These are phyloP conservation scores for Temnothorax longispinosus DNA, from an alignment of 1,140 invertebrate species.

Conservation along the genomic window DNA sequence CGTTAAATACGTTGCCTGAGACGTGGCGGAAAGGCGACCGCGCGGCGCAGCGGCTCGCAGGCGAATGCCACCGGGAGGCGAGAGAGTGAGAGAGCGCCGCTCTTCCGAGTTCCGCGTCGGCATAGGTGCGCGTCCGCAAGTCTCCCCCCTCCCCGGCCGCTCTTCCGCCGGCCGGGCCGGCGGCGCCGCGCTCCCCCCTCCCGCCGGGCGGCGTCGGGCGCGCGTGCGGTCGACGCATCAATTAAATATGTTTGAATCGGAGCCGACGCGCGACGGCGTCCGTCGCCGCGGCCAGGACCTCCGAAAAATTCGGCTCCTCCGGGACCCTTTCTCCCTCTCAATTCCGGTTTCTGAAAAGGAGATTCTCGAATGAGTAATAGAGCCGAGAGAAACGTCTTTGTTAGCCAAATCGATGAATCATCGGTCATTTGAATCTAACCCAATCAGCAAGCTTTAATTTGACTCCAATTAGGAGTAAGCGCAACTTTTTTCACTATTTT, in stretches of 20 bases:
- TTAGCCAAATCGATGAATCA: background rate
- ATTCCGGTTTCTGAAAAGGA: background rate
- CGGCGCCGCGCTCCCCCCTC: slow-evolving; percentile 3
- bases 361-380: background rate
- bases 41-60: slow-evolving; percentile 62
- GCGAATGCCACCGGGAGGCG: slow-evolving; percentile 63
- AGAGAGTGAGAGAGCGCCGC: background rate
- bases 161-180: slow-evolving; percentile 27
- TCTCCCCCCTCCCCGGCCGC: background rate
- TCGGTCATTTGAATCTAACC: background rate
- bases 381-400: too few species aligned
- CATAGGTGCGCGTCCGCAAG: slow-evolving; percentile 68
- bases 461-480: too few species aligned
- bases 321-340: background rate
- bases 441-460: too few species aligned
- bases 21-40: slow-evolving; percentile 26
- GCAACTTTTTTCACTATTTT: too few species aligned
- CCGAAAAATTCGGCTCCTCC: background rate
- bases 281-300: background rate
- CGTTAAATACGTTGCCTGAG: background rate
- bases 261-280: slow-evolving; percentile 11
- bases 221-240: slow-evolving; percentile 68
- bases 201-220: slow-evolving; percentile 15
- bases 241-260: slow-evolving; percentile 60
- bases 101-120: slow-evolving; percentile 72